Conservation (phyloP, 2,888 invertebrate species). For the Acanthosepion esculentum region DNA sequence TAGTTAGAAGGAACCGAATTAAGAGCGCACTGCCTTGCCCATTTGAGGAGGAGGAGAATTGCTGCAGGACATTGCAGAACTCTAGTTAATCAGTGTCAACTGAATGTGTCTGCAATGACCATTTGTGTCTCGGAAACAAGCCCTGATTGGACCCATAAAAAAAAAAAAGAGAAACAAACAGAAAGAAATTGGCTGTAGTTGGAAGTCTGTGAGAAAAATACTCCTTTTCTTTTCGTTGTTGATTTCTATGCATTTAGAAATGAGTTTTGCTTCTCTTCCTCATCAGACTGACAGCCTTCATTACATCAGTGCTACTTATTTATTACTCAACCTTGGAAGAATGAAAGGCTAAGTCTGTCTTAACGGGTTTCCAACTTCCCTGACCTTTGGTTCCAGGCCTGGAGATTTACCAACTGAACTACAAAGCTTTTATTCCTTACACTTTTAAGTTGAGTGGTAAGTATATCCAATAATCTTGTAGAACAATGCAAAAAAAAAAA, state of each 20-base stretch:
- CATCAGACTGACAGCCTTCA: background rate
- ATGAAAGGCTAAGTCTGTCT: background rate
- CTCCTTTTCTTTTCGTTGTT: background rate
- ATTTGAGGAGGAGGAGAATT: background rate
- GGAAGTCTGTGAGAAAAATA: background rate
- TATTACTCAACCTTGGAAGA: conserved; percentile 6
- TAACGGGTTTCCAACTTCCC: background rate
- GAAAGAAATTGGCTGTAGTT: background rate
- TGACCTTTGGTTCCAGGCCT: background rate
- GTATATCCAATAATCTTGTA: background rate
- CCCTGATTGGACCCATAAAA: background rate
- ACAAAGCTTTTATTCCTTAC: conserved; percentile 22
- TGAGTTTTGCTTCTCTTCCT: background rate
- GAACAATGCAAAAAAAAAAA: background rate
- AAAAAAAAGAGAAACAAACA: background rate
- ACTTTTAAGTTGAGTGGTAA: conserved; percentile 10
- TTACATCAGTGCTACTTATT: background rate
- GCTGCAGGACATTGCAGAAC: background rate
- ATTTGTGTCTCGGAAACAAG: background rate
- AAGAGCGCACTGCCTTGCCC: background rate
- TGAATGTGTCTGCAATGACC: background rate
- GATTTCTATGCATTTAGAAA: background rate
- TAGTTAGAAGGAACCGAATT: background rate
- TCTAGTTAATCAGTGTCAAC: background rate
- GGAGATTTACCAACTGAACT: conserved; percentile 7